phyloP scores from a whole-genome alignment of 2,888 invertebrate genomes.

The Allygus modestus region DNA sequence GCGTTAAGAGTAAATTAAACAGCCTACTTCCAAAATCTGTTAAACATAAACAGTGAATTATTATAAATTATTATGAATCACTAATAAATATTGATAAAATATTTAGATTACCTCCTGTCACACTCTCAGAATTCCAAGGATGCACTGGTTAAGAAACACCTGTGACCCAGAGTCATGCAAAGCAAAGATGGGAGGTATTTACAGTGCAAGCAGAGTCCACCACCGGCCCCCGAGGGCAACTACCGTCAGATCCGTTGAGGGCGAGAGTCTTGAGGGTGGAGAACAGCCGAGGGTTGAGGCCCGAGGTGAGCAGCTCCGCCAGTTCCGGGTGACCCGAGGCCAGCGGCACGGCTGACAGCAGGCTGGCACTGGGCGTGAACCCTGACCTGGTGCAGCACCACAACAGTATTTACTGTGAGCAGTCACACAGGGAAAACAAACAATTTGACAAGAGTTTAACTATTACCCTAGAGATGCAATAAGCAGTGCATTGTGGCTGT shows the following conservation, averaged over 20 bases:
- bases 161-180: not conserved
- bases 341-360: conserved; percentile 73
- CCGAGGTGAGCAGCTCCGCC: conserved; percentile 75
- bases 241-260: conserved; percentile 73
- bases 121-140: no score
- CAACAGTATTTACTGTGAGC: conserved; percentile 54
- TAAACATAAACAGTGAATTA: no score
- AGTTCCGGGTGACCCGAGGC: conserved; percentile 63
- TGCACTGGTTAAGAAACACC: no score
- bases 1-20: no score
- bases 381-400: conserved; percentile 76
- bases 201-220: conserved; percentile 42
- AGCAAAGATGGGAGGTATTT: conserved; percentile 59
- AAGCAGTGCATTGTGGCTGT: no score
- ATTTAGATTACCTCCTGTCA: no score
- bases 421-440: no score
- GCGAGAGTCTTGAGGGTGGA: conserved; percentile 78
- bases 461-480: no score
- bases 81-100: no score
- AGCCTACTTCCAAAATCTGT: no score
- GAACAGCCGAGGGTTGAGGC: conserved; percentile 77
- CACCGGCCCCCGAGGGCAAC: conserved; percentile 50
- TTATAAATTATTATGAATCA: no score
- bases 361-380: conserved; percentile 76
- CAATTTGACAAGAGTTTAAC: not conserved